phyloP scores from a whole-genome alignment of 1,140 invertebrate genomes.

The Luehdorfia chinensis region DNA sequence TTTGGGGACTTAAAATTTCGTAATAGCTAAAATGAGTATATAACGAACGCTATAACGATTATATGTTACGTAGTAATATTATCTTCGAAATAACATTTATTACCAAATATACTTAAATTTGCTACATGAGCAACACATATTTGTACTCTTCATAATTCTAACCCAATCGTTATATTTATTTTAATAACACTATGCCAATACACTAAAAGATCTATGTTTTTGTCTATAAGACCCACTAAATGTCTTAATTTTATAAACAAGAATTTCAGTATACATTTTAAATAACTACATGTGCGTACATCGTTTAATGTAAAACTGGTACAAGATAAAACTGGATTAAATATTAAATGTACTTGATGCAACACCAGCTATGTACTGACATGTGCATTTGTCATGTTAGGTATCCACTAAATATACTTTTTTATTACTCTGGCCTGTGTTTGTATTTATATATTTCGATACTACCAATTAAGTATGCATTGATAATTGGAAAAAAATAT shows the following conservation, averaged over 20 bases:
- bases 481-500: conserved; percentile 42
- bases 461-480: conserved; percentile 41
- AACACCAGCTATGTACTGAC: conserved; percentile 34
- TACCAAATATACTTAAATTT: conserved; percentile 53
- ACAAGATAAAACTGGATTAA: conserved; percentile 22
- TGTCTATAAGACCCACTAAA: conserved; percentile 51
- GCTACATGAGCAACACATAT: conserved; percentile 69
- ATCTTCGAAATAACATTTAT: conserved; percentile 39
- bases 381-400: conserved; percentile 54
- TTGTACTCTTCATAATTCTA: conserved; percentile 62
- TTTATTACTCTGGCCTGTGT: conserved; percentile 20
- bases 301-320: conserved; percentile 11
- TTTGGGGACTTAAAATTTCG: conserved; percentile 37
- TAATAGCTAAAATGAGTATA: conserved; percentile 63
- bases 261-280: conserved; percentile 7
- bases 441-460: conserved; percentile 24
- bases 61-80: conserved; percentile 51
- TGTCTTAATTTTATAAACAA: conserved; percentile 31
- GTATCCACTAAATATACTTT: conserved; percentile 31
- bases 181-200: conserved; percentile 43
- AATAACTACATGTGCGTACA: conserved; percentile 14
- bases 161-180: conserved; percentile 31
- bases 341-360: conserved; percentile 17
- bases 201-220: conserved; percentile 50
- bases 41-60: conserved; percentile 52